Base-by-base conservation (phyloP, 2,888 invertebrate genomes). In the Diaprepes abbreviatus region DNA sequence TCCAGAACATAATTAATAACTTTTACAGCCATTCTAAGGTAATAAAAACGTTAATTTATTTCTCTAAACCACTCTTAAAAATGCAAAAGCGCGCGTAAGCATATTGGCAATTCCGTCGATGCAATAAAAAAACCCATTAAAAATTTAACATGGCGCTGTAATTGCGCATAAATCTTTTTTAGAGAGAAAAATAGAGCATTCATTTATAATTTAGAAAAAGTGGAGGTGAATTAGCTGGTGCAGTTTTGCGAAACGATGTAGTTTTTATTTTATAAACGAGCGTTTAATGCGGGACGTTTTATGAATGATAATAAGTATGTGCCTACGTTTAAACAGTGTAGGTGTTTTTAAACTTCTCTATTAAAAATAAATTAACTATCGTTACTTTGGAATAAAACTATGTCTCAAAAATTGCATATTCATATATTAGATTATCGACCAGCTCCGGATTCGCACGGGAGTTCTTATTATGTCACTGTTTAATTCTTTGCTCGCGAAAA, bases 101-200 rank as follows among this genome's bases (percentile, higher is more conserved):
- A 64, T 65, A 65, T 65, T 65, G 65, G 48, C 65, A 57, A 65
- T 65, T 36, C 65, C 57, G 65, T 57, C 55, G 65, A 65, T 65
- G 65, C 52, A 65, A 65, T 65, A 65, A 65, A 65, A 65, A 48
- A 35, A 35, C 24, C 57, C 65, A 48, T 65, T 65, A 65, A 57
- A 65, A 65, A 65, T 65, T 65, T 65, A 65, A 55, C 65, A 65
- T 57, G 57, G 65, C 45, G 55, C 19, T 57, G 45, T 65, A 65
- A 65, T 65, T 65, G 65, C 63, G 33, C 65, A 57, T 65, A 65
- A 65, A 65, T 65, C 65, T 65, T 48, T 65, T 65, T 57, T 45
- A 55, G 31, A 54, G 31, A 43, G 45, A 65, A 43, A 65, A 24
- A 52, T 54, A 64, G 54, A 64, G 40, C 65, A 12, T 55, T 65